Evolutionary conservation across 1,140 invertebrate genomes (phyloP).

Genomic region (Mamestra configurata): DNA sequence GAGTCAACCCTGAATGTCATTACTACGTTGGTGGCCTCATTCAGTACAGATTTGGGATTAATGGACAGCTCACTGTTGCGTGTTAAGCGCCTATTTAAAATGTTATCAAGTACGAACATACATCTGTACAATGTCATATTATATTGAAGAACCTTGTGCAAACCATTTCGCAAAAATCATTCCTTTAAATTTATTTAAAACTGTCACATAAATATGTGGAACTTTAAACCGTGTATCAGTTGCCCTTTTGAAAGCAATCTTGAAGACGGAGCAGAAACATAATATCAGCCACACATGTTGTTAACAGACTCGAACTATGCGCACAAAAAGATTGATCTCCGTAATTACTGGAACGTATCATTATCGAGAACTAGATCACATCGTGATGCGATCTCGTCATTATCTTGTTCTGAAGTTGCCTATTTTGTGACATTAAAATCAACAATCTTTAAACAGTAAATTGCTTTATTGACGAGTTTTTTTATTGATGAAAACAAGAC

Average conservation of each 20-base stretch:
- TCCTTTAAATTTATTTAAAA: not conserved
- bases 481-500: conserved; percentile 39
- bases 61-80: conserved; percentile 5
- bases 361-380: conserved; percentile 45
- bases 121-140: conserved; percentile 15
- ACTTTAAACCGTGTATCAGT: conserved; percentile 5
- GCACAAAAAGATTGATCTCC: conserved; percentile 38
- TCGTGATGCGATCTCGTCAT: conserved; percentile 27
- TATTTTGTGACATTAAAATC: conserved; percentile 51
- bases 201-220: conserved; percentile 10
- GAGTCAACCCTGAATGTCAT: not conserved
- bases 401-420: conserved; percentile 33
- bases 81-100: conserved; percentile 20
- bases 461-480: conserved; percentile 47
- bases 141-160: not conserved
- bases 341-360: conserved; percentile 48
- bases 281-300: conserved; percentile 40
- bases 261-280: conserved; percentile 22
- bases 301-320: conserved; percentile 28
- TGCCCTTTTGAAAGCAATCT: conserved; percentile 35
- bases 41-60: conserved; percentile 11
- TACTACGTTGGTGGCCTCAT: conserved; percentile 22
- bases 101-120: conserved; percentile 8
- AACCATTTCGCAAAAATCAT: not conserved
- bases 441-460: conserved; percentile 47